Conservation (phyloP, 2,797 vertebrate species). For the Microhierax caerulescens region DNA sequence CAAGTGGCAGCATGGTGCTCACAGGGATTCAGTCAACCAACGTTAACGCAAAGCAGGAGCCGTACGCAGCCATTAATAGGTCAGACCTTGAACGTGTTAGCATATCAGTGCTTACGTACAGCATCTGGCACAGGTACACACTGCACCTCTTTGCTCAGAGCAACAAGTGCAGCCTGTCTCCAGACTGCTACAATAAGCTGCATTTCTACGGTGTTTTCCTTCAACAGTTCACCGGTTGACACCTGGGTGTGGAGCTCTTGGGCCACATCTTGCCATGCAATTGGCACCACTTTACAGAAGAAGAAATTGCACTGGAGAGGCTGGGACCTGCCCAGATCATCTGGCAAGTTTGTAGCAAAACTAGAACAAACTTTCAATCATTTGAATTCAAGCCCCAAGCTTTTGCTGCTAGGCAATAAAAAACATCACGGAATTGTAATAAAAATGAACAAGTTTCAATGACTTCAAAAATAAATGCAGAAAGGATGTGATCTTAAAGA, state of each 20-base stretch:
- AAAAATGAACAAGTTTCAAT: not conserved
- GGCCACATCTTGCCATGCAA: rapidly evolving
- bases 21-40: not conserved
- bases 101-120: not conserved
- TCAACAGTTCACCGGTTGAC: not conserved
- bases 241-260: not conserved
- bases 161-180: not conserved
- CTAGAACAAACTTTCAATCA: not conserved
- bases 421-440: not conserved
- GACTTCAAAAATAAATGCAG: not conserved
- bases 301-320: not conserved
- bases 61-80: not conserved
- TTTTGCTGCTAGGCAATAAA: not conserved
- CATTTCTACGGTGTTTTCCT: not conserved
- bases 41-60: not conserved
- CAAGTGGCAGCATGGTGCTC: not conserved
- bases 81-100: not conserved
- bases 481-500: not conserved
- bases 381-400: not conserved
- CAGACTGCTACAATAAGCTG: not conserved
- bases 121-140: not conserved
- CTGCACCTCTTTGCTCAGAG: not conserved
- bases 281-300: not conserved
- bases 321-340: not conserved
- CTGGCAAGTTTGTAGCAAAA: not conserved